Evolutionary conservation across 2,113 vertebrate species (phyloP), one percentile per base, ranked within the genome.

Genomic region (Ptyas mucosa): DNA sequence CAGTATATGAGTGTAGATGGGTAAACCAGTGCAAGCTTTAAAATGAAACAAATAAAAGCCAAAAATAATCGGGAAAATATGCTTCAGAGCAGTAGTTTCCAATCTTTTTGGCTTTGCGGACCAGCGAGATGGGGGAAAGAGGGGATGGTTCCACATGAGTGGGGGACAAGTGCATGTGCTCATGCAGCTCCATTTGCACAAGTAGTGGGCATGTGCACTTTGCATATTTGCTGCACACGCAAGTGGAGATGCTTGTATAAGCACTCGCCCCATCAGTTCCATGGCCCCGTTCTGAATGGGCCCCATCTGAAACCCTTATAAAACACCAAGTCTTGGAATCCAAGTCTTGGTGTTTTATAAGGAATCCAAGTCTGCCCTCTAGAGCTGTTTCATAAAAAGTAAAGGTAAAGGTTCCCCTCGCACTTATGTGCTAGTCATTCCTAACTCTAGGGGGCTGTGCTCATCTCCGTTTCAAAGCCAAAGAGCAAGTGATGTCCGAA

Each of bases 181-280:
- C 12, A n/a, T 4, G 1, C 11, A 69, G 11, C 1, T 69, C 61
- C 29, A n/a, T 69, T 69, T 69, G 4, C 29, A 6, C 11, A 69
- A 14, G 61, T 29, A 5, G 61, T 0, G 0, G 61, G 61, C 4
- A 69, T 69, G 11, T n/a, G 61, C 12, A 4, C 29, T 6, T 29
- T 64, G 10, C 3, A 11, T 3, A 29, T 10, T 29, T 0, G 10
- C 26, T 29, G 26, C 5, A 1, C 11, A 14, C 0, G 29, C 4
- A 69, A 69, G 12, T 69, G 5, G 29, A 69, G 5, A 29, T 69
- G 12, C 0, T 1, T 1, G 14, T 26, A n/a, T 11, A 1, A 64
- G 11, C 61, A 1, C 61, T n/a, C 29, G 1, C 61, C 1, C 1
- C 12, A 69, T 6, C 12, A 2, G 4, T n/a, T 69, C 61, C 61